These are phyloP conservation scores for Nannoperca australis DNA, from an alignment of 2,797 vertebrate genomes.

Conservation along the genomic window DNA sequence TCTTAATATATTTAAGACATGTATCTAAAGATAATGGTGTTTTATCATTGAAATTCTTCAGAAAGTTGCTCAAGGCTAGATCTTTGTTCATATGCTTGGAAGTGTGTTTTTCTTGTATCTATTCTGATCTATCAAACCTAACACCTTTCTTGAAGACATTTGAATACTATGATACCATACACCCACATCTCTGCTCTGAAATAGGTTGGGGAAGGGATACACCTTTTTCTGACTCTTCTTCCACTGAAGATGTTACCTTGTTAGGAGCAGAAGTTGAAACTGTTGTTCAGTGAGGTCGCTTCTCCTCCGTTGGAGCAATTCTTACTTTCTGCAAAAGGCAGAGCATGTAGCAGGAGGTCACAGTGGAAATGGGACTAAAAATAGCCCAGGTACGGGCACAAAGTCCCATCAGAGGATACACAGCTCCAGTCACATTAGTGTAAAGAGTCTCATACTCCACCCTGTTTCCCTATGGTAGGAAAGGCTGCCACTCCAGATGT, in stretches of 20 bases:
- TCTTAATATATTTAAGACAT: background rate
- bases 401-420: constrained; percentile 25
- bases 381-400: constrained; percentile 25
- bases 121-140: constrained; percentile 25
- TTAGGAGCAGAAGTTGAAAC: constrained; percentile 43
- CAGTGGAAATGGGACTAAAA: constrained; percentile 48
- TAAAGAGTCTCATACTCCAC: constrained; percentile 22
- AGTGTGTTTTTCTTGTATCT: constrained; percentile 6
- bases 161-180: background rate
- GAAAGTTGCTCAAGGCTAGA: constrained; percentile 38
- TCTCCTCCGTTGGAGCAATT: background rate
- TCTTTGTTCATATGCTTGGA: constrained; percentile 45
- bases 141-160: constrained; percentile 20
- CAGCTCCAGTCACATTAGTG: constrained; percentile 25
- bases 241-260: constrained; percentile 35
- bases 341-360: constrained; percentile 39
- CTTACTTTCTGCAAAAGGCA: constrained; percentile 24
- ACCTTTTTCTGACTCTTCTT: constrained; percentile 16
- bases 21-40: constrained; percentile 7
- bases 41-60: constrained; percentile 28
- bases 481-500: constrained; percentile 20
- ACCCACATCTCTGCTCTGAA: background rate
- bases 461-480: constrained; percentile 4
- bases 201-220: constrained; percentile 6
- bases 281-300: background rate